A percentile compares a stretch with the other conserved stretches of the same genome.
These are phyloP conservation scores for Castor canadensis DNA, from an alignment of 2,113 vertebrate species.

Conservation along the genomic window DNA sequence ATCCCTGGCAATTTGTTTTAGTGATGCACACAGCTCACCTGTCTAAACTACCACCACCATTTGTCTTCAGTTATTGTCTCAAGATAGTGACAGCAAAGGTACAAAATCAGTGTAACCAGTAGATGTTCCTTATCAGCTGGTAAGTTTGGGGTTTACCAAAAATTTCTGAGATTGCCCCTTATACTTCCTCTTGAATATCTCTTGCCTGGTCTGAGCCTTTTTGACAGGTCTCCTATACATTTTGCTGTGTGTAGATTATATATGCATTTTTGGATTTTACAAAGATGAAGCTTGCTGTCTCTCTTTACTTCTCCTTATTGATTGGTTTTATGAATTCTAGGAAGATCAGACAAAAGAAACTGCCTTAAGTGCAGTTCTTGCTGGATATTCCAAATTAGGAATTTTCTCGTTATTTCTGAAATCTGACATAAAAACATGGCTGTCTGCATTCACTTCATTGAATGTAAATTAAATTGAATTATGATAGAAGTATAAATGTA, in stretches of 20 bases:
- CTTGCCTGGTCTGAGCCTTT: background rate
- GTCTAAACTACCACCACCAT: background rate
- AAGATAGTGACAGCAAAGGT: background rate
- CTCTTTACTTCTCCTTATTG: background rate
- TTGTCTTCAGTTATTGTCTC: background rate
- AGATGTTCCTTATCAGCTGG: background rate
- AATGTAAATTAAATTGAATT: slow-evolving; percentile 28
- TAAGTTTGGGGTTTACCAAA: background rate
- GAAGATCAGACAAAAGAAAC: background rate
- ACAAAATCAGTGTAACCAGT: background rate
- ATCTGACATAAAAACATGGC: background rate
- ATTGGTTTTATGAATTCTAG: background rate
- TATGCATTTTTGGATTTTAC: background rate
- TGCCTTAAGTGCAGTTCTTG: background rate
- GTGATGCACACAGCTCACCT: background rate
- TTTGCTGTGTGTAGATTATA: background rate
- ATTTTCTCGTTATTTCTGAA: background rate
- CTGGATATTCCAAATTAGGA: background rate
- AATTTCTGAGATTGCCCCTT: background rate
- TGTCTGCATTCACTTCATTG: background rate
- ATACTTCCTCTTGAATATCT: background rate
- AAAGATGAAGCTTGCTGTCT: background rate
- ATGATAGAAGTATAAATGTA: background rate
- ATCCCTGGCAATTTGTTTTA: background rate
- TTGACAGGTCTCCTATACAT: background rate